Percentiles rank a stretch among this genome's conserved stretches.
phyloP scores from a whole-genome alignment of 2,797 vertebrate genomes.

The Oreonectes daqikongensis region DNA sequence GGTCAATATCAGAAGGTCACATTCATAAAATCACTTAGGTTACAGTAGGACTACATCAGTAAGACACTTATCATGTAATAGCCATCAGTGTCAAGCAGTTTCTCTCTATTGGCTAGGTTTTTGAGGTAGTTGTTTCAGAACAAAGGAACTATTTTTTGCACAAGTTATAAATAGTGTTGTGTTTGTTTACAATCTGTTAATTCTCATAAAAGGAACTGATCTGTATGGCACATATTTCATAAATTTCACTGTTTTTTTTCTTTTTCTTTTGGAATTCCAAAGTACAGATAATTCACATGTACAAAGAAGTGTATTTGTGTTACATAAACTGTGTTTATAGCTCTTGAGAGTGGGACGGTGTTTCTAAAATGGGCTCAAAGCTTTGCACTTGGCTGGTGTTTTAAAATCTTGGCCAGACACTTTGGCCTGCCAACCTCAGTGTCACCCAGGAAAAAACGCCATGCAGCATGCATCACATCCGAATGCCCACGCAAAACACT shows the following conservation, averaged over 20 bases:
- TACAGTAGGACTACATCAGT: background rate
- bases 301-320: background rate
- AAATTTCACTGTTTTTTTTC: background rate
- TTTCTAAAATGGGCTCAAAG: conserved; percentile 18
- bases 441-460: background rate
- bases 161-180: background rate
- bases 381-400: background rate
- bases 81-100: background rate
- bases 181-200: background rate
- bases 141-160: background rate
- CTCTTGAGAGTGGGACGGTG: conserved; percentile 25
- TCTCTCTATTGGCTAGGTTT: background rate
- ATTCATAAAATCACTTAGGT: background rate
- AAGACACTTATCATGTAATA: background rate
- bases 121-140: background rate
- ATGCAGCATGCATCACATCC: background rate
- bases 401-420: background rate
- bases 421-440: conserved; percentile 32
- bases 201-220: background rate
- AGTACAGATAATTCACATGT: background rate
- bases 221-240: background rate
- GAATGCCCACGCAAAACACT: conserved; percentile 7
- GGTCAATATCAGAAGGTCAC: background rate
- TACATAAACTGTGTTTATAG: conserved; percentile 9
- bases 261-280: background rate